A percentile compares a stretch with the other conserved stretches of the same genome.
Evolutionary conservation across 1,140 invertebrate genomes (phyloP).

Genomic region (Pseudomyrmex concolor): DNA sequence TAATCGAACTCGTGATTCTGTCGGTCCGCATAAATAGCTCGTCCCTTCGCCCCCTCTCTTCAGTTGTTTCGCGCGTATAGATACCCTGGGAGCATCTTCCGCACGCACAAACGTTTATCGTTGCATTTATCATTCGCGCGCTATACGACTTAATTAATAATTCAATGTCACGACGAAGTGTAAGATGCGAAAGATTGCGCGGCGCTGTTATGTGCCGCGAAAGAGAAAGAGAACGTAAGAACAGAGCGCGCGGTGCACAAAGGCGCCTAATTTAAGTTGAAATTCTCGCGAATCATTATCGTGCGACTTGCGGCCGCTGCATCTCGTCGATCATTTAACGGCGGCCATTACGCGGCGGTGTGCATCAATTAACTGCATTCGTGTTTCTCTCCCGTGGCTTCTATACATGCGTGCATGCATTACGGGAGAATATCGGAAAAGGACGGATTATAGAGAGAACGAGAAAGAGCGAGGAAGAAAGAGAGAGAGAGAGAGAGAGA

Average conservation of each 20-base stretch:
- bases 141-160: constrained; percentile 62
- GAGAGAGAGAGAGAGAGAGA: background rate
- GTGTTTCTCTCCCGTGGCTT: constrained; percentile 33
- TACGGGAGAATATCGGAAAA: background rate
- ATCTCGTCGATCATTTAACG: constrained; percentile 68
- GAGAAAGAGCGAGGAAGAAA: background rate
- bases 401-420: background rate
- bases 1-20: constrained; percentile 48
- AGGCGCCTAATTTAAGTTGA: constrained; percentile 42
- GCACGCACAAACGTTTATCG: constrained; percentile 22
- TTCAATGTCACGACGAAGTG: constrained; percentile 47
- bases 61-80: too few species aligned
- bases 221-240: background rate
- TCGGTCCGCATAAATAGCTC: background rate
- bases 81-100: background rate
- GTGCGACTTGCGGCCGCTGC: constrained; percentile 36
- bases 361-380: constrained; percentile 67
- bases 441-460: background rate
- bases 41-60: background rate
- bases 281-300: constrained; percentile 43
- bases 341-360: constrained; percentile 59
- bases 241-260: constrained; percentile 12
- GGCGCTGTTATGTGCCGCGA: background rate
- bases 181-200: background rate
- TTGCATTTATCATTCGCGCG: constrained; percentile 12